Conservation (phyloP, 2,888 invertebrate species). For the Ichneumoninae sp. region DNA sequence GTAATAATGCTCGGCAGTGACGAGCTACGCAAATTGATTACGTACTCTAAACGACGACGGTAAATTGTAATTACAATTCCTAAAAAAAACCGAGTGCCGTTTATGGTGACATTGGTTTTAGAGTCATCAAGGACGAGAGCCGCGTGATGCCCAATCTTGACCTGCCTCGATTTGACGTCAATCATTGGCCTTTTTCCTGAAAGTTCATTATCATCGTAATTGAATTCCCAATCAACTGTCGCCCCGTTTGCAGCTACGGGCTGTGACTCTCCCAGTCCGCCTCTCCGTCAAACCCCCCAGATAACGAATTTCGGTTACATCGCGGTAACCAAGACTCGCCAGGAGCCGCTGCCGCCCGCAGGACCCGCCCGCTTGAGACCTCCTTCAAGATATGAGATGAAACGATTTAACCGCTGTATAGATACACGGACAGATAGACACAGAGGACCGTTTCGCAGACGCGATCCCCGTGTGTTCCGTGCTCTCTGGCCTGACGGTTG, state of each 20-base stretch:
- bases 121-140: not conserved
- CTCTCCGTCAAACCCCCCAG: not conserved
- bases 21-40: not conserved
- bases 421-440: conserved; percentile 30
- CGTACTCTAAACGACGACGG: not conserved
- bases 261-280: not conserved
- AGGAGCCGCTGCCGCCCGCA: not conserved
- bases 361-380: not conserved
- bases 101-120: not conserved
- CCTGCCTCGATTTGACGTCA: not conserved
- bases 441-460: not conserved
- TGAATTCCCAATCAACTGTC: not conserved
- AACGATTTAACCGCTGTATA: not conserved
- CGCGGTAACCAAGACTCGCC: not conserved
- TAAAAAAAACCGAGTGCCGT: not conserved
- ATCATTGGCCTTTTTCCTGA: not conserved
- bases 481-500: conserved; percentile 29
- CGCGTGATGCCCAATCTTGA: not conserved
- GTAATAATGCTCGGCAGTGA: not conserved
- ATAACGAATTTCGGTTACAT: not conserved
- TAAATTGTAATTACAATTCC: not conserved
- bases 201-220: not conserved
- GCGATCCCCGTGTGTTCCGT: conserved; percentile 13
- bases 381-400: conserved; percentile 17
- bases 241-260: not conserved